Evolutionary conservation across 1,140 invertebrate genomes (phyloP), one percentile per base, ranked within the genome.

Genomic region (Drosophila teissieri): DNA sequence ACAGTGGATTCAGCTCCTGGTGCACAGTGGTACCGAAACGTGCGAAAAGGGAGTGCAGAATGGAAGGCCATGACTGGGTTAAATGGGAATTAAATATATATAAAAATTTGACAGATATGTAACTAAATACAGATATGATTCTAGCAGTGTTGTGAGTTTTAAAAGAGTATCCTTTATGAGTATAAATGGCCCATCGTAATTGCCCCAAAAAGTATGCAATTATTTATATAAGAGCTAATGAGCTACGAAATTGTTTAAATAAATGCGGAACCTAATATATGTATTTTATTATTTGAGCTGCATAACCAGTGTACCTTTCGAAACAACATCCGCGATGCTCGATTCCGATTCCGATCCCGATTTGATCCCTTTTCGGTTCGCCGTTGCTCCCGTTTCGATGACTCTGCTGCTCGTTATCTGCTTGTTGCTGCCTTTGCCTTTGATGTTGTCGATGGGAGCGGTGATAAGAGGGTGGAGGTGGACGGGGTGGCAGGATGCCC

Each of bases 381-480:
- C 56, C 52, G 15, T n/a, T 78, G 83, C 64, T 79, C 74, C 65
- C 70, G 82, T 85, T 85, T 86, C 53, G 67, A 70, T 86, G 78
- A 67, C 78, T 82, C 62, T 67, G 68, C 69, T 77, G 78, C 60
- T 89, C 83, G 83, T 89, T 88, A 88, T 88, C 84, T 62, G 63
- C 60, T 72, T 83, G 78, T 80, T 82, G 75, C 72, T 54, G 76
- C 62, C 24, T 24, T 24, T 73, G 54, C 73, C 84, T 88, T 88
- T 88, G 83, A 89, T 83, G 83, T 83, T 89, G 80, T 89, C 68
- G 83, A 89, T 88, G 76, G 55, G 68, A 80, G 63, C 80, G 80
- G 76, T 89, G 85, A 62, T 56, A 55, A 63, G 46, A 15, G 17
- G 14, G 24, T 7, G 19, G 44, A 39, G 4, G 1, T 19, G 7